A percentile compares a stretch with the other conserved stretches of the same genome.
These are phyloP conservation scores for Epinephelus malabaricus DNA, from an alignment of 2,797 vertebrate species.

Conservation along the genomic window DNA sequence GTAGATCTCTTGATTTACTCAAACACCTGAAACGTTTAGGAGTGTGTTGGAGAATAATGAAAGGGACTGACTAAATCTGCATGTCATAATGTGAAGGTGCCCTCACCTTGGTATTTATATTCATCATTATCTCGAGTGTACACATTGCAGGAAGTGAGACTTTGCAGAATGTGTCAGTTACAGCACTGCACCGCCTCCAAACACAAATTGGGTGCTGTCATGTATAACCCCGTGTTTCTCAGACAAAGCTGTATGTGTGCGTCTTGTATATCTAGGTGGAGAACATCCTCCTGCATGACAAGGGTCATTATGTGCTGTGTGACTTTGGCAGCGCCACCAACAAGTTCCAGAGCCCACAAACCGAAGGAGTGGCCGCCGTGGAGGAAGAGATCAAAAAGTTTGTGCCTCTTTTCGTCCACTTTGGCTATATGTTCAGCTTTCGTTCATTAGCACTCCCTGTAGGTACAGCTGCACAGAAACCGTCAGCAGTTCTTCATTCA, in stretches of 20 bases:
- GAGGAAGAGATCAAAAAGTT: slow-evolving; percentile 99
- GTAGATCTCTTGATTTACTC: neutral
- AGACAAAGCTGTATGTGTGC: slow-evolving; percentile 5
- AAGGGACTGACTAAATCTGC: neutral
- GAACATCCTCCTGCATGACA: slow-evolving; percentile 97
- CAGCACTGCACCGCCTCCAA: neutral
- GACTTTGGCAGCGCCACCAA: slow-evolving; percentile 98
- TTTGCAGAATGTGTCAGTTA: neutral
- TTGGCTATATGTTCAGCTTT: neutral
- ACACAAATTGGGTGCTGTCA: slow-evolving; percentile 1
- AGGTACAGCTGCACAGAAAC: slow-evolving; percentile 5
- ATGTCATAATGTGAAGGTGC: slow-evolving; percentile 9
- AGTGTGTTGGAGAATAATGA: neutral
- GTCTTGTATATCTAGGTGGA: slow-evolving; percentile 89
- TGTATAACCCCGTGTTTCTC: neutral
- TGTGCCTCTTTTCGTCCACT: slow-evolving; percentile 62
- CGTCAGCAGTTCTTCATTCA: neutral
- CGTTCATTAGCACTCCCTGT: slow-evolving; percentile 9
- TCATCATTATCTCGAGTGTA: slow-evolving; percentile 3
- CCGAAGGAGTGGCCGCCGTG: slow-evolving; percentile 92
- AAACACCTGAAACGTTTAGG: neutral
- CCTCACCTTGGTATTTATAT: neutral
- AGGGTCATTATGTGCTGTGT: slow-evolving; percentile 97
- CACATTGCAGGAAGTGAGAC: slow-evolving; percentile 1
- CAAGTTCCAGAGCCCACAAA: slow-evolving; percentile 96